A percentile compares a stretch with the other conserved stretches of the same genome.
These are phyloP conservation scores for Spisula solida DNA, from an alignment of 2,888 invertebrate genomes.

Conservation along the genomic window DNA sequence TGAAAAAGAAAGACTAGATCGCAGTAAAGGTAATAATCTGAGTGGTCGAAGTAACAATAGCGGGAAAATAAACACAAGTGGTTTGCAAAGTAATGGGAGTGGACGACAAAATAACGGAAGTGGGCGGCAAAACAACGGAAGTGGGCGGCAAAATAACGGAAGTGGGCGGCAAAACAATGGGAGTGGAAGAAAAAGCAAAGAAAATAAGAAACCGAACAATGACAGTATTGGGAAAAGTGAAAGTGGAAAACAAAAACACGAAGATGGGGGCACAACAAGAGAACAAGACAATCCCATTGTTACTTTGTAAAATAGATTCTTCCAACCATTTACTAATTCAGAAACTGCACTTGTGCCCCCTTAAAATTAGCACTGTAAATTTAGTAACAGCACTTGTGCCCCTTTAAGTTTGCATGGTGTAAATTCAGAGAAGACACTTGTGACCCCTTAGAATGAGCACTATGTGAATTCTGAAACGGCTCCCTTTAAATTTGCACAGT, in stretches of 20 bases:
- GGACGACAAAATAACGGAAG: not conserved
- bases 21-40: constrained; percentile 39
- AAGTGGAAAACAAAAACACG: constrained; percentile 34
- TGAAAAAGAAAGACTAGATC: constrained; percentile 49
- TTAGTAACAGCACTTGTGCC: constrained; percentile 21
- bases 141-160: not conserved
- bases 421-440: not conserved
- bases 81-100: constrained; percentile 37
- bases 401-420: constrained; percentile 27
- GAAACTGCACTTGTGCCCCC: constrained; percentile 33
- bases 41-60: constrained; percentile 62
- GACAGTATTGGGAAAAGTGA: constrained; percentile 25
- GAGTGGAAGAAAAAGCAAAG: constrained; percentile 14
- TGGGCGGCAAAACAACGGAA: constrained; percentile 30
- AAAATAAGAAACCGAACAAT: constrained; percentile 28
- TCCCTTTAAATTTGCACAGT: constrained; percentile 33
- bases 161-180: constrained; percentile 34
- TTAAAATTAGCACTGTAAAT: constrained; percentile 25
- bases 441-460: constrained; percentile 37
- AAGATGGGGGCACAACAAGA: constrained; percentile 53
- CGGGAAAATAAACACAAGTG: constrained; percentile 28
- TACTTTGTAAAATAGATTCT: constrained; percentile 57
- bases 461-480: not conserved
- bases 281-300: constrained; percentile 65
- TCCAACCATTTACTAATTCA: not conserved